Evolutionary conservation across 2,888 invertebrate genomes (phyloP).

Genomic region (Danaus chrysippus): DNA sequence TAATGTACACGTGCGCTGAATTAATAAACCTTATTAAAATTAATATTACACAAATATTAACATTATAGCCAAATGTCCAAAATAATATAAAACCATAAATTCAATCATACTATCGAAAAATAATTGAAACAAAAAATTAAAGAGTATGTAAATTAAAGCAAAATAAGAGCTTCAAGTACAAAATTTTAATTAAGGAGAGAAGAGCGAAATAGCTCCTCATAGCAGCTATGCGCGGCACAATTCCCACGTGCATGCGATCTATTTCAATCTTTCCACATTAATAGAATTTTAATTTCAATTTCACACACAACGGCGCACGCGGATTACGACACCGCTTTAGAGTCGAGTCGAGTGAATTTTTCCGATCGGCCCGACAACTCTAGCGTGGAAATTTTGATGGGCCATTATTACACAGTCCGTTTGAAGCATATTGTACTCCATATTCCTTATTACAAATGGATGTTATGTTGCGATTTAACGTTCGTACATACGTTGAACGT

Average conservation of each 20-base stretch:
- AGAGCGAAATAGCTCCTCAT: constrained; percentile 23
- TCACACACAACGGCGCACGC: constrained; percentile 61
- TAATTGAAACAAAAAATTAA: not conserved
- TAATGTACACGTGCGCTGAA: too few species aligned
- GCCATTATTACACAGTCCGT: constrained; percentile 70
- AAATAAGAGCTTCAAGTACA: constrained; percentile 7
- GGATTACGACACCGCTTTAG: constrained; percentile 57
- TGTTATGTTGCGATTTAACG: constrained; percentile 21
- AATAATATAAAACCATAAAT: too few species aligned
- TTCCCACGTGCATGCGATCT: constrained; percentile 38
- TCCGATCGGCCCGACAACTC: constrained; percentile 62
- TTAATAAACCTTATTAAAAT: too few species aligned
- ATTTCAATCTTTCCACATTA: constrained; percentile 59
- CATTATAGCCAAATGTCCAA: too few species aligned
- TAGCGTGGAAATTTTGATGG: constrained; percentile 71
- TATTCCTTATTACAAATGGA: constrained; percentile 39
- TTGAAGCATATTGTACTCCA: constrained; percentile 68
- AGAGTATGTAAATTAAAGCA: not conserved
- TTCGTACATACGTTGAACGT: constrained; percentile 11
- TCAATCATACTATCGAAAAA: too few species aligned
- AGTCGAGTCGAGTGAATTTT: constrained; percentile 57
- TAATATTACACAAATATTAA: too few species aligned
- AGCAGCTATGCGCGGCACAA: constrained; percentile 27
- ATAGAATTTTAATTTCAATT: constrained; percentile 76
- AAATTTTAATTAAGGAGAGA: constrained; percentile 27